Percentiles rank a stretch among this genome's conserved stretches.
Evolutionary conservation across 2,888 invertebrate species (phyloP).

Genomic region (Hypsopygia costalis): DNA sequence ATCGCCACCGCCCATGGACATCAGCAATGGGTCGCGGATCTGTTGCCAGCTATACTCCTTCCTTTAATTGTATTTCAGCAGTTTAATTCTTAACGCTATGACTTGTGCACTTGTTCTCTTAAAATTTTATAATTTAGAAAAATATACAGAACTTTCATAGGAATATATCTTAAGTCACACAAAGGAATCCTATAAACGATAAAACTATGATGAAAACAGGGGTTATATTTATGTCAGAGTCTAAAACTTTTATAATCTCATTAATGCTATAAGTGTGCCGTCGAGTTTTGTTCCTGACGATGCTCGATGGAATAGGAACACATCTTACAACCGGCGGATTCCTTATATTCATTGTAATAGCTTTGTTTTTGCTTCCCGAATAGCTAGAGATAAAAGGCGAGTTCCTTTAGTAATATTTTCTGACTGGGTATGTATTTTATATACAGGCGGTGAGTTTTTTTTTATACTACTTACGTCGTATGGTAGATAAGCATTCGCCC

Average conservation of each 20-base stretch:
- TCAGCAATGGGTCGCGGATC: no score
- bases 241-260: constrained; percentile 64
- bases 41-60: no score
- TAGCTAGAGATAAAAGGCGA: constrained; percentile 41
- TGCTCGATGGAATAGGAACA: no score
- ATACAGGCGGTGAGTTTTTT: constrained; percentile 19
- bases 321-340: constrained; percentile 33
- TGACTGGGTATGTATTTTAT: constrained; percentile 22
- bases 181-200: constrained; percentile 23
- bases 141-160: no score
- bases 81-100: no score
- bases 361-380: constrained; percentile 59
- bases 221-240: constrained; percentile 33
- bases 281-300: constrained; percentile 38
- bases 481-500: no score
- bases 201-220: constrained; percentile 31
- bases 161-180: no score
- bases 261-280: constrained; percentile 48
- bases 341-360: constrained; percentile 42
- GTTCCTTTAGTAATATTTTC: constrained; percentile 34
- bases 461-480: no score
- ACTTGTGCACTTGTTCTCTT: no score
- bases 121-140: no score
- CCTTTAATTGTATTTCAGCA: no score
- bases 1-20: no score